Percentiles rank a stretch among this genome's conserved stretches.
Conservation (phyloP, 2,113 vertebrate genomes). For the Epinephelus fuscoguttatus region DNA sequence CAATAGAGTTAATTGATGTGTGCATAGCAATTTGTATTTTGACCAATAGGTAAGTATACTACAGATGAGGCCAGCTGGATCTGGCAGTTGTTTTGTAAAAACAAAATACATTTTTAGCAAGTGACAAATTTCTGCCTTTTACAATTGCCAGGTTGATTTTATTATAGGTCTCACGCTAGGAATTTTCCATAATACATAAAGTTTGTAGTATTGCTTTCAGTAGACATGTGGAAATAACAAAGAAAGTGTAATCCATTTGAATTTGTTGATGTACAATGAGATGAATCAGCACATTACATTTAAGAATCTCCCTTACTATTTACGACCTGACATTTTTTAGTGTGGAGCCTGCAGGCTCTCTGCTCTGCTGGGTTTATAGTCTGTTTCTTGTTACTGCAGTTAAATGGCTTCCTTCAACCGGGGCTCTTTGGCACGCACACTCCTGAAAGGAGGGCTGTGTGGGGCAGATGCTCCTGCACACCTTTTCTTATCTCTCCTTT, state of each 20-base stretch:
- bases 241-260: neutral
- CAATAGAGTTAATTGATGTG: neutral
- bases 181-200: neutral
- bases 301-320: slow-evolving; percentile 60
- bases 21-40: neutral
- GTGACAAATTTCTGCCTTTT: neutral
- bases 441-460: slow-evolving; percentile 69
- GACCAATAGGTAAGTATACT: slow-evolving; percentile 36
- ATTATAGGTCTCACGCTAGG: neutral
- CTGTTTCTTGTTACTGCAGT: slow-evolving; percentile 89
- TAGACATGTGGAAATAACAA: slow-evolving; percentile 8
- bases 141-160: neutral
- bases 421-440: slow-evolving; percentile 79
- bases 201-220: neutral
- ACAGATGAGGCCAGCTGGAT: neutral
- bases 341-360: slow-evolving; percentile 51
- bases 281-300: slow-evolving; percentile 18
- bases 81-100: neutral
- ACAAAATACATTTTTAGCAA: neutral
- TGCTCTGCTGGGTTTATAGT: slow-evolving; percentile 68
- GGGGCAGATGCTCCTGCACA: slow-evolving; percentile 48
- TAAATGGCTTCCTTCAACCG: slow-evolving; percentile 73
- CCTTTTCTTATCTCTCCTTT: slow-evolving; percentile 67
- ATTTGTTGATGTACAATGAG: neutral
- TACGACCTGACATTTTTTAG: slow-evolving; percentile 27